These are phyloP conservation scores for Lateolabrax maculatus DNA, from an alignment of 2,797 vertebrate species.

Conservation along the genomic window DNA sequence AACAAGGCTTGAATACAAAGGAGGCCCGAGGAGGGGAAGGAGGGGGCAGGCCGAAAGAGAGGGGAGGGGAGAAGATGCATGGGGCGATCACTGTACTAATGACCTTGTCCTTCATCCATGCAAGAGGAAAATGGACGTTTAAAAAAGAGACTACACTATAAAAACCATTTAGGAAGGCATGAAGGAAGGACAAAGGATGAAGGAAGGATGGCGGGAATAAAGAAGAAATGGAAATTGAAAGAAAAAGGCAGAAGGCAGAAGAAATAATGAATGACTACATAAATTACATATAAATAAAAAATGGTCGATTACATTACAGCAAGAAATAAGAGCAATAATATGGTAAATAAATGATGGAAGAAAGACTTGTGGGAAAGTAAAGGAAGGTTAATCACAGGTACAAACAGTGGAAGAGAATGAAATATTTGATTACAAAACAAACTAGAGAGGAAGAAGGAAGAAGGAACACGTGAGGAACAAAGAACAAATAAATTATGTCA, in stretches of 20 bases:
- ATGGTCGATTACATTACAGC: neutral
- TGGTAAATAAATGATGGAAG: neutral
- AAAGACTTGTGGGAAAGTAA: neutral
- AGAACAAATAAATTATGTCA: no score
- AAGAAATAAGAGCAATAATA: neutral
- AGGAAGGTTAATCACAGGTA: neutral
- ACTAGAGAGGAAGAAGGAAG: neutral
- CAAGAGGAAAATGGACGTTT: neutral
- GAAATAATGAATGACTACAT: neutral
- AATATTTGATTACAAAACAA: slow-evolving; percentile 2
- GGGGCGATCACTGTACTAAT: neutral
- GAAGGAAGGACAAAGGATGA: neutral
- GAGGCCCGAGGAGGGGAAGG: neutral
- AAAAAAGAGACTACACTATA: neutral
- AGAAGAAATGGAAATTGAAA: slow-evolving; percentile 1
- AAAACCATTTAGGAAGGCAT: neutral
- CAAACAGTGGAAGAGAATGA: neutral
- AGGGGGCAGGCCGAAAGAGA: neutral
- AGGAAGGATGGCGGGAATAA: neutral
- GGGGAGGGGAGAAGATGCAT: neutral
- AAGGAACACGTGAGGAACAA: no score
- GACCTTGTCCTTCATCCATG: slow-evolving; percentile 36
- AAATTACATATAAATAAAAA: neutral
- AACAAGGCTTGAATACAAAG: slow-evolving; percentile 44
- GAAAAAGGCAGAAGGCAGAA: neutral